Percentiles rank a stretch among this genome's conserved stretches.
Conservation (phyloP, 2,113 vertebrate species). For the Ahaetulla prasina region DNA sequence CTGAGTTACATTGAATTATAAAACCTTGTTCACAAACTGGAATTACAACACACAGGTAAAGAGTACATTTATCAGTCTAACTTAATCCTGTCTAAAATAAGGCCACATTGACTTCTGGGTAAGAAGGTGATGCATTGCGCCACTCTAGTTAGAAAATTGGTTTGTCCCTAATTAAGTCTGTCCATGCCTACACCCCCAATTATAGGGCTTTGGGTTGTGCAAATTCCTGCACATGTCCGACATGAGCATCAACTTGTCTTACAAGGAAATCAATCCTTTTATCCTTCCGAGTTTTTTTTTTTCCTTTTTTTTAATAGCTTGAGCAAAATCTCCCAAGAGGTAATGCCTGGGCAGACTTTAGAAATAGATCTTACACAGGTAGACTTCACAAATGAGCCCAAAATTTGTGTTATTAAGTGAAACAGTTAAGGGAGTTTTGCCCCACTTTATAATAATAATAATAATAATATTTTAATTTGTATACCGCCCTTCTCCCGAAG, state of each 20-base stretch:
- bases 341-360: not conserved
- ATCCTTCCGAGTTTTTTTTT: not conserved
- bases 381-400: no score
- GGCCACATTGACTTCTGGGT: not conserved
- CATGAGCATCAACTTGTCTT: not conserved
- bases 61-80: not conserved
- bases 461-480: no score
- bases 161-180: not conserved
- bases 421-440: no score
- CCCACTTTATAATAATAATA: no score
- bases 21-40: not conserved
- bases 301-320: rapidly evolving
- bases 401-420: no score
- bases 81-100: not conserved
- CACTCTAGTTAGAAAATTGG: not conserved
- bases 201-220: not conserved
- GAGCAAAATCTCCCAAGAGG: not conserved
- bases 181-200: not conserved
- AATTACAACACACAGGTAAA: not conserved
- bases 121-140: not conserved
- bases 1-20: not conserved
- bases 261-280: not conserved
- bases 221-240: not conserved
- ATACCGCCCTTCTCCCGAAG: no score
- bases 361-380: not conserved